A percentile compares a stretch with the other conserved stretches of the same genome.
Conservation (phyloP, 2,113 vertebrate genomes). For the human (Homo sapiens) region DNA sequence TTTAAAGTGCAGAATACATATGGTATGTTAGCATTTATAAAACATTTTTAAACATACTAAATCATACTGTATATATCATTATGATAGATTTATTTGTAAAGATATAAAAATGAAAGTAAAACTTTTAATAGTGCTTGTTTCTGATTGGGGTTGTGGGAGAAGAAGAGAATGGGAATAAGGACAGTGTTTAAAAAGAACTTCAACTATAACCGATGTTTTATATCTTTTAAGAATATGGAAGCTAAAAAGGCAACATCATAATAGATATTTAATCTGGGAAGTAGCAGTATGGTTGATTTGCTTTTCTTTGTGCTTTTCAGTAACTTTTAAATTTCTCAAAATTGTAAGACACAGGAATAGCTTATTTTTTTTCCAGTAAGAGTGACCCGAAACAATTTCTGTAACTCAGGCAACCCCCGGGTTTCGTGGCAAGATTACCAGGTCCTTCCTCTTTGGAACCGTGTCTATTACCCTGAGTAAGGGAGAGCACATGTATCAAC, state of each 20-base stretch:
- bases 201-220: background rate
- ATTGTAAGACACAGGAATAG: background rate
- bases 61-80: background rate
- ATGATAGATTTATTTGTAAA: background rate
- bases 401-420: background rate
- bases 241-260: background rate
- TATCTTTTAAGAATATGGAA: background rate
- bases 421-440: background rate
- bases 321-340: slow-evolving; percentile 30
- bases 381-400: background rate
- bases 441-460: background rate
- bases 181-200: background rate
- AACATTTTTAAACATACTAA: background rate
- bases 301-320: slow-evolving; percentile 21
- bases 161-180: background rate
- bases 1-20: background rate
- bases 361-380: background rate
- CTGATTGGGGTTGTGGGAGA: background rate
- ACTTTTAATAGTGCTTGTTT: background rate
- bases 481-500: background rate
- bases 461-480: background rate
- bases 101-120: background rate
- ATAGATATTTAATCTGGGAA: background rate
- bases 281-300: background rate
- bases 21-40: background rate